phyloP scores from a whole-genome alignment of 1,140 invertebrate genomes.

The Eriocheir sinensis region DNA sequence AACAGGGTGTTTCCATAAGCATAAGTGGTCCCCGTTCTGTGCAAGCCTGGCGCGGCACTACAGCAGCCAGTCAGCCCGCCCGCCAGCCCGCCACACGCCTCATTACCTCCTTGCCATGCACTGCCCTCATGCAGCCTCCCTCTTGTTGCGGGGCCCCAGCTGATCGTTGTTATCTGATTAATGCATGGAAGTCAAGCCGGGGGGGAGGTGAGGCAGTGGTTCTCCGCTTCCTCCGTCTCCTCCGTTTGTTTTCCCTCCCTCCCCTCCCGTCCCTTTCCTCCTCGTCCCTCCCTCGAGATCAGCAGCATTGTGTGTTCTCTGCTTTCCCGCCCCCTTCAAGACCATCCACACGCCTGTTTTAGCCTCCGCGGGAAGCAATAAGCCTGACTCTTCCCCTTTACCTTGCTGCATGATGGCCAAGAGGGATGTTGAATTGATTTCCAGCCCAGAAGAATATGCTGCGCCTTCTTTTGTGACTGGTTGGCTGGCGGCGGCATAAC shows the following conservation, averaged over 20 bases:
- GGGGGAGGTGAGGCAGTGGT: neutral
- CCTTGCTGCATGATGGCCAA: neutral
- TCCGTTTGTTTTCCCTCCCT: neutral
- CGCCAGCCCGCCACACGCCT: neutral
- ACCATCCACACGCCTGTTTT: neutral
- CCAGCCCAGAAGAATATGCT: neutral
- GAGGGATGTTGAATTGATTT: neutral
- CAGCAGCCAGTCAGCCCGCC: neutral
- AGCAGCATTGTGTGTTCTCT: neutral
- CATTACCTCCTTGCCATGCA: neutral
- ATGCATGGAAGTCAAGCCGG: neutral
- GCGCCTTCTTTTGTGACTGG: too few relatives aligned
- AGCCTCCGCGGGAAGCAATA: neutral
- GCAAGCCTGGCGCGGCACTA: neutral
- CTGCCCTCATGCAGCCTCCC: neutral
- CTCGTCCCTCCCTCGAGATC: neutral
- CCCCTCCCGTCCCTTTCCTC: neutral
- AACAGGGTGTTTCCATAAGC: too few relatives aligned
- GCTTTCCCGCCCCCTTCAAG: neutral
- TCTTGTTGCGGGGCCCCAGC: neutral
- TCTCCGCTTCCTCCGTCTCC: slow-evolving; percentile 36
- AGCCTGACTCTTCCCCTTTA: slow-evolving; percentile 30
- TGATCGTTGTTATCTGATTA: neutral
- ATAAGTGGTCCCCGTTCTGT: neutral
- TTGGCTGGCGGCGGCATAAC: neutral